A percentile compares a stretch with the other conserved stretches of the same genome.
phyloP scores from a whole-genome alignment of 2,888 invertebrate species.

The Caenorhabditis sp. region DNA sequence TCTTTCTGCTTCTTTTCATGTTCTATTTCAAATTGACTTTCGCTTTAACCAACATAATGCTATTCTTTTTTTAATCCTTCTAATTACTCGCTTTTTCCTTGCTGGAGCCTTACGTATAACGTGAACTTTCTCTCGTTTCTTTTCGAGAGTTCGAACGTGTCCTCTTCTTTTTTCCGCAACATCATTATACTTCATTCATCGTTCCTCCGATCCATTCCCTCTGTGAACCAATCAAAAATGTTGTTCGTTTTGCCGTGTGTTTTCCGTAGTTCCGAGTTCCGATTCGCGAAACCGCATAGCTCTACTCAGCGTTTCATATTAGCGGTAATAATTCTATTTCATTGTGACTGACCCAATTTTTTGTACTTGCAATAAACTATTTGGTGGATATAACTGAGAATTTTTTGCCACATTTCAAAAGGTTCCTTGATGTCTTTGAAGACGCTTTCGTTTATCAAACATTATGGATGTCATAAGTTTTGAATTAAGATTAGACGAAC shows the following conservation, averaged over 20 bases:
- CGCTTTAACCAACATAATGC: conserved; percentile 64
- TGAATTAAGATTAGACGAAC: background rate
- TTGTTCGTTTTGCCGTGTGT: background rate
- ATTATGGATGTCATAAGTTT: too few species aligned
- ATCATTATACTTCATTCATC: conserved; percentile 46
- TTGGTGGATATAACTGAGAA: conserved; percentile 1
- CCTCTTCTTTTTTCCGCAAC: conserved; percentile 43
- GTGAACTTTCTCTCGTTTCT: conserved; percentile 18
- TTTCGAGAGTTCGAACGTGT: conserved; percentile 17
- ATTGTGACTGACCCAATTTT: conserved; percentile 8
- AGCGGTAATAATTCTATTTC: background rate
- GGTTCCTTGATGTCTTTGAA: too few species aligned
- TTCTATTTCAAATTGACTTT: conserved; percentile 27
- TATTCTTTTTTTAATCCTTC: conserved; percentile 38
- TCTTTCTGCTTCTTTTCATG: background rate
- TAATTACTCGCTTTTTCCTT: conserved; percentile 5
- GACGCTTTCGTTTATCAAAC: too few species aligned
- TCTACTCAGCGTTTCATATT: background rate
- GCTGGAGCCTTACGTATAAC: conserved; percentile 35
- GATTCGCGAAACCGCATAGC: background rate
- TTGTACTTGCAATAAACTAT: conserved; percentile 30
- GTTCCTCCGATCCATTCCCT: conserved; percentile 34
- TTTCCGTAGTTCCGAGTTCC: background rate
- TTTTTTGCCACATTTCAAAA: too few species aligned
- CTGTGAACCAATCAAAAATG: background rate